Evolutionary conservation across 2,888 invertebrate species (phyloP).

Genomic region (Clivina fossor): DNA sequence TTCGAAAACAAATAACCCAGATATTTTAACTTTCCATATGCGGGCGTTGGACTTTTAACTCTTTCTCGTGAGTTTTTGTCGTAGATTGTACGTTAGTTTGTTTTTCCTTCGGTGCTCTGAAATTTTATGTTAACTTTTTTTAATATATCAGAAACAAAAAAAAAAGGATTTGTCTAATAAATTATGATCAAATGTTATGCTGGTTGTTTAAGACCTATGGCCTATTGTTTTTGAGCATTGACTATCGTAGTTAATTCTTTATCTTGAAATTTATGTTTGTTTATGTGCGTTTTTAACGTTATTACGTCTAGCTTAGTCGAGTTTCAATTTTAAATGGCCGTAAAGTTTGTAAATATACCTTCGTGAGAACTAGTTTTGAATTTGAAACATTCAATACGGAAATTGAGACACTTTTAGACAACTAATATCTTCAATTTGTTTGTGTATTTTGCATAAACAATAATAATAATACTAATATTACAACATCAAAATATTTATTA

Average conservation of each 20-base stretch:
- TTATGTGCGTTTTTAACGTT: constrained; percentile 22
- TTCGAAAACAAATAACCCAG: constrained; percentile 20
- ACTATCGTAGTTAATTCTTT: constrained; percentile 12
- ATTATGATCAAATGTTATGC: constrained; percentile 14
- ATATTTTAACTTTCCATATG: constrained; percentile 13
- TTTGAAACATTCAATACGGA: too few species aligned
- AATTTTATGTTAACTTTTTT: constrained; percentile 16
- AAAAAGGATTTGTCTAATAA: constrained; percentile 22
- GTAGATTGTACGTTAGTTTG: not conserved
- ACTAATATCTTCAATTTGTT: too few species aligned
- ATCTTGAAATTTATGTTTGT: constrained; percentile 22
- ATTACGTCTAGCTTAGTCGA: constrained; percentile 30
- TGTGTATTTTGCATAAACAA: too few species aligned
- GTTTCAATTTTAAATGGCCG: too few species aligned
- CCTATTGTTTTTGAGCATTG: constrained; percentile 17
- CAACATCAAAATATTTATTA: too few species aligned
- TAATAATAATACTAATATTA: too few species aligned
- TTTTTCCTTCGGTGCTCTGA: constrained; percentile 13
- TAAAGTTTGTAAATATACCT: too few species aligned
- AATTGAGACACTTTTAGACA: too few species aligned
- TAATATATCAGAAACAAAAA: constrained; percentile 17
- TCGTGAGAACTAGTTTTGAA: too few species aligned
- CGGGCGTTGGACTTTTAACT: constrained; percentile 18
- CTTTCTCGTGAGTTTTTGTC: constrained; percentile 9
- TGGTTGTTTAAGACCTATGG: constrained; percentile 8